Conservation (phyloP, 64 coral and sea anemone species). For the Stylophora pistillata region DNA sequence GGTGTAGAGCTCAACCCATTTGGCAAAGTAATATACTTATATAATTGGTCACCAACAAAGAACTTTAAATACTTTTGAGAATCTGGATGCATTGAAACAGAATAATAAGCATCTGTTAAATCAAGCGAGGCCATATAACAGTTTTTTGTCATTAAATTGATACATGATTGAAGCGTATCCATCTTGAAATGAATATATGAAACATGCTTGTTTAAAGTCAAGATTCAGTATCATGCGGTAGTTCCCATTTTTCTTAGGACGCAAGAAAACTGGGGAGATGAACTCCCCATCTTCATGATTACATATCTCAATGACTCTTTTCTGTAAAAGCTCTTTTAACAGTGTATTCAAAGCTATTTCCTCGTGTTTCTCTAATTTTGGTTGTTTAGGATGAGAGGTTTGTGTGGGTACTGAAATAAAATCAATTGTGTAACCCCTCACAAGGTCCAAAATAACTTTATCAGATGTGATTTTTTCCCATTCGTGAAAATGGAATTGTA, state of each 20-base stretch:
- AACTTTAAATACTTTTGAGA: too few relatives aligned
- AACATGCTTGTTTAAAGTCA: too few relatives aligned
- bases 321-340: slow-evolving; percentile 13
- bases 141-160: too few relatives aligned
- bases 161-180: too few relatives aligned
- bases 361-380: not conserved
- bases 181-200: too few relatives aligned
- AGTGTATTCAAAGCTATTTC: slow-evolving; percentile 1
- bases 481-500: not conserved
- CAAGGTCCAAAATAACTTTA: slow-evolving; percentile 3
- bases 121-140: too few relatives aligned
- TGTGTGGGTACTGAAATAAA: slow-evolving; percentile 15
- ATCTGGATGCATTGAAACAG: too few relatives aligned
- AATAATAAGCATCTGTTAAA: too few relatives aligned
- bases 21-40: too few relatives aligned
- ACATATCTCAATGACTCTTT: slow-evolving; percentile 39
- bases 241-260: slow-evolving; percentile 20
- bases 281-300: slow-evolving; percentile 8
- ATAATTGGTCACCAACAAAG: too few relatives aligned
- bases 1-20: too few relatives aligned
- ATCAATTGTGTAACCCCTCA: too few relatives aligned
- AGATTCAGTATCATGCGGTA: slow-evolving; percentile 24
- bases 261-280: slow-evolving; percentile 27
- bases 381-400: not conserved
- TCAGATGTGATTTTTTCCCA: slow-evolving; percentile 29